Percentiles rank a stretch among this genome's conserved stretches.
These are phyloP conservation scores for Drosophila bunnanda DNA, from an alignment of 2,888 invertebrate species.

Conservation along the genomic window DNA sequence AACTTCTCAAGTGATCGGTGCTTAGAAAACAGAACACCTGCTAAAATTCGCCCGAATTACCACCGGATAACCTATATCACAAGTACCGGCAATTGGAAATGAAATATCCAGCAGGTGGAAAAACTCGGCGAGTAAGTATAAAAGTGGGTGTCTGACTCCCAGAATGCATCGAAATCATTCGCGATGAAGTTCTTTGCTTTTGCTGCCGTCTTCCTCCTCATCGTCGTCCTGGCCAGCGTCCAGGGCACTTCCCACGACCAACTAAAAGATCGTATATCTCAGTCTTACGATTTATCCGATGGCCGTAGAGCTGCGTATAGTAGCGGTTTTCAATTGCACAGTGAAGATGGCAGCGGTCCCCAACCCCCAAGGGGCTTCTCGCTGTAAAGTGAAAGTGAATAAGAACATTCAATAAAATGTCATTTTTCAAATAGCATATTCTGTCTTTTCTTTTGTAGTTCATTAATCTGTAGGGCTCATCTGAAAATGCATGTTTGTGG, in stretches of 20 bases:
- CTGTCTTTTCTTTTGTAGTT: too few relatives aligned
- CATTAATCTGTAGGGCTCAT: too few relatives aligned
- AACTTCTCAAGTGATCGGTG: not conserved
- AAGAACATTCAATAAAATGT: too few relatives aligned
- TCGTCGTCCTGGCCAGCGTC: constrained; percentile 3
- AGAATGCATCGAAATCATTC: constrained; percentile 6
- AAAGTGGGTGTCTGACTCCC: not conserved
- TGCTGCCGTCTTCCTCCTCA: constrained; percentile 1
- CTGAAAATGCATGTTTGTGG: too few relatives aligned
- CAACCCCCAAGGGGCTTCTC: too few relatives aligned
- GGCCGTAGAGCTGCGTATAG: too few relatives aligned
- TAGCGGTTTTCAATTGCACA: too few relatives aligned
- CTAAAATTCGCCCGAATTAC: not conserved
- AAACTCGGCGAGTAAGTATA: not conserved
- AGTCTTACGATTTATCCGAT: too few relatives aligned
- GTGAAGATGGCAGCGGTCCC: too few relatives aligned
- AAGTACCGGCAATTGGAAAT: not conserved
- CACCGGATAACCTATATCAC: not conserved
- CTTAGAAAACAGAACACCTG: not conserved
- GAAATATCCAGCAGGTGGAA: not conserved
- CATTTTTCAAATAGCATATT: too few relatives aligned
- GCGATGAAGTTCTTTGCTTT: constrained; percentile 16
- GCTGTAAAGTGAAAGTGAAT: too few relatives aligned
- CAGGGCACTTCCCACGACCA: constrained; percentile 2
- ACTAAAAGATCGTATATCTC: too few relatives aligned